Evolutionary conservation across 2,888 invertebrate species (phyloP), one percentile per base, ranked within the genome.

Genomic region (Hoplodrina blanda): DNA sequence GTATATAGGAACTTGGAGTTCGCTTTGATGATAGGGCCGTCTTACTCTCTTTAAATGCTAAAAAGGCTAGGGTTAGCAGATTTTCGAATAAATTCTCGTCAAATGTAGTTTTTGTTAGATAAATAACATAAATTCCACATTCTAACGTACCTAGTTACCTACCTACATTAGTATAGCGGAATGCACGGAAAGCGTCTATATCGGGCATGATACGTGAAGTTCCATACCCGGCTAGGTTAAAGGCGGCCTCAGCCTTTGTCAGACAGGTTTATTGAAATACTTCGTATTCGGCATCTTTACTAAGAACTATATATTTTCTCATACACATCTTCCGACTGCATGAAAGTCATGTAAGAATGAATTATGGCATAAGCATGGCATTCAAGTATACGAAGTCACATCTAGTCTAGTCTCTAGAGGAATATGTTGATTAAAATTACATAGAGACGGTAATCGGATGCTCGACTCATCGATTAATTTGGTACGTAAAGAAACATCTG

Each of bases 211-310:
- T 53, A 73, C 77, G 73, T 59, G 62, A 65, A 78, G 62, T 78
- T 73, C 49, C 64, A 53, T 60, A 73, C 33, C 49, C 25, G 55
- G 41, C 57, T 78, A 78, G 69, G 69, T 73, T 69, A 73, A 68
- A 72, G 66, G 66, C 69, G 62, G 56, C 46, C 65, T 78, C 66
- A 73, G 69, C 69, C 78, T 69, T 69, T 69, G 44, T 66, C 30
- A 54, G 62, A 78, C 69, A 73, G 74, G 74, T 73, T 73, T 78
- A 69, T 73, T 63, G 65, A 63, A 73, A 73, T 77, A 61, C 46
- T 46, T 46, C 17, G 56, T 69, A 66, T 66, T 78, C 65, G 46
- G 69, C 63, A 61, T 74, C 56, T 64, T 56, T 56, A 60, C 62
- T 66, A 63, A 67, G 52, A 52, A 59, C 46, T 64, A 44, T 64